Percentiles rank a stretch among this genome's conserved stretches.
Evolutionary conservation across 2,797 vertebrate genomes (phyloP).

Genomic region (Nannoperca australis): DNA sequence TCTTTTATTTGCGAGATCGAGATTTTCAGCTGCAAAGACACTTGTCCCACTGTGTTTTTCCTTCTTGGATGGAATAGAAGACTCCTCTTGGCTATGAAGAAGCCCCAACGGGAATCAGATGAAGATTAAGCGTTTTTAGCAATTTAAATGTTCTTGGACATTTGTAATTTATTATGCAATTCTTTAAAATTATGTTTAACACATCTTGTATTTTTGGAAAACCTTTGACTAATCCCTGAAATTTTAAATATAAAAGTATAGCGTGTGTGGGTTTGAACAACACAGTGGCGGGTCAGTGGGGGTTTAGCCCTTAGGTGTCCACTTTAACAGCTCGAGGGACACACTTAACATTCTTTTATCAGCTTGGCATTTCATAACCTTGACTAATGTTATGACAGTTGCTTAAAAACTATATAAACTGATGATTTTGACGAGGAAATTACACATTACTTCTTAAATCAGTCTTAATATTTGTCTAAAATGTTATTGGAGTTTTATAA

Average conservation of each 20-base stretch:
- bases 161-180: no score
- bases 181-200: not conserved
- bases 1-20: constrained; percentile 15
- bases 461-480: not conserved
- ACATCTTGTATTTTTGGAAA: not conserved
- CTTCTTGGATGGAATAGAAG: constrained; percentile 5
- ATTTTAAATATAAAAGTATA: not conserved
- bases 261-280: not conserved
- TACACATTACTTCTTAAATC: no score
- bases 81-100: not conserved
- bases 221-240: not conserved
- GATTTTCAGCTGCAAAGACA: constrained; percentile 38
- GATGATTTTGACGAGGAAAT: not conserved
- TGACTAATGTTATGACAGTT: not conserved
- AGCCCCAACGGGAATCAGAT: not conserved
- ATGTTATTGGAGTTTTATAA: not conserved
- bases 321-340: no score
- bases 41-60: not conserved
- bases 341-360: no score
- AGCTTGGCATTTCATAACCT: no score
- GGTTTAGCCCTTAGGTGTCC: no score
- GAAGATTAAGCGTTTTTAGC: not conserved
- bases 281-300: no score
- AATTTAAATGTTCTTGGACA: no score
- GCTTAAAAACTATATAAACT: no score